These are phyloP conservation scores for Molossus molossus DNA, from an alignment of 2,797 vertebrate genomes.

Conservation along the genomic window DNA sequence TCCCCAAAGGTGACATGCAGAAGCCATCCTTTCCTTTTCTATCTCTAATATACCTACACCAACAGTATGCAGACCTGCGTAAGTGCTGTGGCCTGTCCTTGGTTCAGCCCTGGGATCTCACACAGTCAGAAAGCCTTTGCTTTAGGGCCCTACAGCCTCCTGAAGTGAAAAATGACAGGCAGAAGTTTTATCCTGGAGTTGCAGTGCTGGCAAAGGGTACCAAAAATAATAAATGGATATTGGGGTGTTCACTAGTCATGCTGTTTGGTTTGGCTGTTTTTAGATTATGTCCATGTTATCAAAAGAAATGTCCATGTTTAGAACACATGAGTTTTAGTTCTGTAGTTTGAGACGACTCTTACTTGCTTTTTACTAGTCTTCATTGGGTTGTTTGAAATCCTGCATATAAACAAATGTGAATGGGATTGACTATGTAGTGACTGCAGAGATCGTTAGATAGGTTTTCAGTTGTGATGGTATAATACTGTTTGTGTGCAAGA, in stretches of 20 bases:
- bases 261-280: not conserved
- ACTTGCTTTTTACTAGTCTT: not conserved
- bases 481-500: not conserved
- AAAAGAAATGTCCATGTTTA: not conserved
- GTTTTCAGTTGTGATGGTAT: not conserved
- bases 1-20: not conserved
- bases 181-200: not conserved
- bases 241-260: not conserved
- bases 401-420: slow-evolving; percentile 7
- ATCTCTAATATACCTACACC: not conserved
- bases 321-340: not conserved
- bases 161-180: not conserved
- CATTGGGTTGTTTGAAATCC: not conserved
- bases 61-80: not conserved
- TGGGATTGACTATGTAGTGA: slow-evolving; percentile 13
- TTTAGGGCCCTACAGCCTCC: not conserved
- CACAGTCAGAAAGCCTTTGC: not conserved
- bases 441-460: not conserved
- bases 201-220: not conserved
- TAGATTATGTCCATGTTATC: not conserved
- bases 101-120: not conserved
- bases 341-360: slow-evolving; percentile 58
- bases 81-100: not conserved
- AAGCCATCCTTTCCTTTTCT: not conserved
- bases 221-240: not conserved